These are phyloP conservation scores for Gnathonemus echidnorhynchus DNA, from an alignment of 2,113 vertebrate genomes.

Conservation along the genomic window DNA sequence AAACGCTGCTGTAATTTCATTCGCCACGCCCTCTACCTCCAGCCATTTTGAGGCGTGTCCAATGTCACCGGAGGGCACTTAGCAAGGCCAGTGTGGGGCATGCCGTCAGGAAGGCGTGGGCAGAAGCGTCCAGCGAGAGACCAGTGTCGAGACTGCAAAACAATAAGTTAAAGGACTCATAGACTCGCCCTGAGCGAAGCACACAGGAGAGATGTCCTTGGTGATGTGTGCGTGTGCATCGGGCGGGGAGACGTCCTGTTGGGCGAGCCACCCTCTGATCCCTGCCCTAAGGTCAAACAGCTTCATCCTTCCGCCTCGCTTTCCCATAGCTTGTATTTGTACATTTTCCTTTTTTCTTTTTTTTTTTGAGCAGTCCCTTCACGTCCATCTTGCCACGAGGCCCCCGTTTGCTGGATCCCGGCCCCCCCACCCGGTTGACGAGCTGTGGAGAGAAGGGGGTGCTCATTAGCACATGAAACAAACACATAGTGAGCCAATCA, in stretches of 20 bases:
- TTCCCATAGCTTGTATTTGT: neutral
- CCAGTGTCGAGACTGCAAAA: constrained; percentile 69
- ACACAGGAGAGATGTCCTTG: constrained; percentile 50
- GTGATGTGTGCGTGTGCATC: constrained; percentile 46
- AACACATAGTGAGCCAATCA: neutral
- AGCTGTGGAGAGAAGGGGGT: constrained; percentile 32
- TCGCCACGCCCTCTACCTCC: constrained; percentile 13
- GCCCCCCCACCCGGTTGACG: constrained; percentile 20
- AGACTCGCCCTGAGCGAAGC: constrained; percentile 44
- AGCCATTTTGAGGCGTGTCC: constrained; percentile 20
- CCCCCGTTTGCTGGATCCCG: constrained; percentile 41
- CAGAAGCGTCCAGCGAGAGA: constrained; percentile 41
- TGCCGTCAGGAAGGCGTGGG: constrained; percentile 36
- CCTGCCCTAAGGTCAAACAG: constrained; percentile 19
- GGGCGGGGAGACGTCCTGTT: constrained; percentile 34
- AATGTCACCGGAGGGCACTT: neutral
- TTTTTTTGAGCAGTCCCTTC: constrained; percentile 38
- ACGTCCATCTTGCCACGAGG: constrained; percentile 51
- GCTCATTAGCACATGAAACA: neutral
- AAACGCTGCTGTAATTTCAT: constrained; percentile 20
- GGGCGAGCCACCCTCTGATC: neutral
- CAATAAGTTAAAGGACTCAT: constrained; percentile 62
- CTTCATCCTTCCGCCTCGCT: constrained; percentile 4
- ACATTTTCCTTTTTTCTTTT: constrained; percentile 1
- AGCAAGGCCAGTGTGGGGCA: constrained; percentile 39